Evolutionary conservation across 2,113 vertebrate species (phyloP).

Genomic region (Hypocryptadius cinnamomeus): DNA sequence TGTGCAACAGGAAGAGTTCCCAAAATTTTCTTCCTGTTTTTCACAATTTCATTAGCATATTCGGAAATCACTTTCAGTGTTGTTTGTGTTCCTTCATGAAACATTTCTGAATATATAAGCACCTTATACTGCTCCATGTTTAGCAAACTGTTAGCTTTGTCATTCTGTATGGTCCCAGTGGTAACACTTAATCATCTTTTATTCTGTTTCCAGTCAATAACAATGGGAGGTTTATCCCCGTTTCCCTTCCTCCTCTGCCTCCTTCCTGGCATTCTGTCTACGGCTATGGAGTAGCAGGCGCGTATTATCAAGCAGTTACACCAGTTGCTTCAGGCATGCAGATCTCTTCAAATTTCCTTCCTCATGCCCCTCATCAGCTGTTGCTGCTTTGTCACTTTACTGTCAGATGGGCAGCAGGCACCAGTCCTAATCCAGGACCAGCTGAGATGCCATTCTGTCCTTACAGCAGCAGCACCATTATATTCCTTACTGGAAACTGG

Average conservation of each 20-base stretch:
- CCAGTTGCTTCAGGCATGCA: neutral
- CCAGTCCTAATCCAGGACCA: neutral
- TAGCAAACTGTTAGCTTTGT: neutral
- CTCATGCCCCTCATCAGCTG: slow-evolving; percentile 7
- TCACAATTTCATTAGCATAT: neutral
- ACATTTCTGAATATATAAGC: neutral
- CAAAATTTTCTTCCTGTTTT: neutral
- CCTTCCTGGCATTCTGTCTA: neutral
- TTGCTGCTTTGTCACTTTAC: neutral
- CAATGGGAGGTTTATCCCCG: neutral
- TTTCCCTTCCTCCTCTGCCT: neutral
- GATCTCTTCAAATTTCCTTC: neutral
- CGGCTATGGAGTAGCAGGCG: rapidly evolving
- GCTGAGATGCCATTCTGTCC: neutral
- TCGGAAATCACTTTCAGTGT: neutral
- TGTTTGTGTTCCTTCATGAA: neutral
- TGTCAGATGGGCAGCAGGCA: neutral
- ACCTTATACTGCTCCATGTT: neutral
- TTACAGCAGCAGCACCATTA: neutral
- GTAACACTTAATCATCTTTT: neutral
- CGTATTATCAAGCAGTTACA: neutral
- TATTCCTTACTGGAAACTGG: neutral
- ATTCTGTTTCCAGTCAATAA: neutral
- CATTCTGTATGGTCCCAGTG: neutral
- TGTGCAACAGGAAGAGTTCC: neutral